These are phyloP conservation scores for Leptopilina myrica DNA, from an alignment of 2,888 invertebrate species.

Conservation along the genomic window DNA sequence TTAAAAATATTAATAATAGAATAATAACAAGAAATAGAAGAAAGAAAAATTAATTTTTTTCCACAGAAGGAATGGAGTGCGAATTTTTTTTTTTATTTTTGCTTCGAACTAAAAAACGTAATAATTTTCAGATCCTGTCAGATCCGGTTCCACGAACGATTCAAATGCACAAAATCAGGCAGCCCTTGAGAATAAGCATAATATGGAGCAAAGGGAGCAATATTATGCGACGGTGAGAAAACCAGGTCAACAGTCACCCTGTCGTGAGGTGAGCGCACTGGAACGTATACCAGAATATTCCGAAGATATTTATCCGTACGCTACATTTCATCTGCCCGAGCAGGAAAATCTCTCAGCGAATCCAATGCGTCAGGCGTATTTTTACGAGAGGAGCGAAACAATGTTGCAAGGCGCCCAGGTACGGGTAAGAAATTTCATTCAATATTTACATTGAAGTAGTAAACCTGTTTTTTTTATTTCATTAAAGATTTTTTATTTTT, in stretches of 20 bases:
- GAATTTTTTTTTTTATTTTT: no score
- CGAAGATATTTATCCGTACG: constrained; percentile 81
- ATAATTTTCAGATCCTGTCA: constrained; percentile 63
- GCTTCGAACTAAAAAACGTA: not conserved
- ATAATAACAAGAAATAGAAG: no score
- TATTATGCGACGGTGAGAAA: constrained; percentile 79
- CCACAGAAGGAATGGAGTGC: no score
- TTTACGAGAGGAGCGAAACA: constrained; percentile 74
- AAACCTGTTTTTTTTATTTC: not conserved
- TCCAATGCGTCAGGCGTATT: constrained; percentile 74
- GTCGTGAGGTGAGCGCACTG: constrained; percentile 75
- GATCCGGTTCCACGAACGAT: constrained; percentile 68
- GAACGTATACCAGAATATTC: constrained; percentile 81
- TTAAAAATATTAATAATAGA: no score
- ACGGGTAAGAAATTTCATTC: constrained; percentile 35
- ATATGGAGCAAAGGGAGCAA: constrained; percentile 78
- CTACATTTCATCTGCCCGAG: constrained; percentile 80
- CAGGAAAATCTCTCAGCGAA: constrained; percentile 79
- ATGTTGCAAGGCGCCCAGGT: constrained; percentile 74
- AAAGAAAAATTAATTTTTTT: no score
- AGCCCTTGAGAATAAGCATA: constrained; percentile 75
- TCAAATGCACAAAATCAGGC: constrained; percentile 73
- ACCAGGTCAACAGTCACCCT: constrained; percentile 76
- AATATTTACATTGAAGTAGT: not conserved
- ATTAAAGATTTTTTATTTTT: not conserved